Evolutionary conservation across 2,797 vertebrate species (phyloP), one percentile per base, ranked within the genome.

Genomic region (Sphenodon punctatus): DNA sequence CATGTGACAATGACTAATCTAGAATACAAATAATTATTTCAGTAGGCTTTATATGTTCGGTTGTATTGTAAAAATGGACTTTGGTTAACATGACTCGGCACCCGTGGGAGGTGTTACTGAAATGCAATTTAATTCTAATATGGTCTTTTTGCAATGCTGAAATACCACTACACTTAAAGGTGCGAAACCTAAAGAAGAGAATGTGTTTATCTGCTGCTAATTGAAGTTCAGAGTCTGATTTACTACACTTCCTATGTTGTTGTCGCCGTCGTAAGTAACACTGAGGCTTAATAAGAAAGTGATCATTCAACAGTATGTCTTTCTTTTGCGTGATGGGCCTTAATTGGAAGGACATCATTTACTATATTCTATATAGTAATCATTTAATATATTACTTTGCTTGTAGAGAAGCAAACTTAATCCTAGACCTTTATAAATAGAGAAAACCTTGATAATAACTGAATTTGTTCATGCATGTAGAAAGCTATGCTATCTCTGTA

Each of bases 251-350:
- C n/a, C n/a, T n/a, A n/a, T n/a, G n/a, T n/a, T n/a, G n/a, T n/a
- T n/a, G n/a, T n/a, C n/a, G n/a, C n/a, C n/a, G n/a, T n/a, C n/a
- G n/a, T n/a, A n/a, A n/a, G n/a, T n/a, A n/a, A n/a, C n/a, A n/a
- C n/a, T n/a, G n/a, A n/a, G n/a, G n/a, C n/a, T n/a, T n/a, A n/a
- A n/a, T n/a, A n/a, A n/a, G n/a, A n/a, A n/a, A n/a, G n/a, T n/a
- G n/a, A n/a, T n/a, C n/a, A n/a, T n/a, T n/a, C n/a, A n/a, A n/a
- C 32, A 63, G 45, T 72, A 70, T 89, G 66, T 73, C 75, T 81
- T 36, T 79, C 72, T 76, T 49, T 58, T 65, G 13, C 79, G 74
- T 4, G 19, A 4, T 74, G 76, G 42, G 71, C 1, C 51, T 8
- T 23, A 16, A 27, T 39, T 59, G 27, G 67, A 75, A 78, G 32